phyloP scores from a whole-genome alignment of 2,888 invertebrate species.

The Carabus problematicus region DNA sequence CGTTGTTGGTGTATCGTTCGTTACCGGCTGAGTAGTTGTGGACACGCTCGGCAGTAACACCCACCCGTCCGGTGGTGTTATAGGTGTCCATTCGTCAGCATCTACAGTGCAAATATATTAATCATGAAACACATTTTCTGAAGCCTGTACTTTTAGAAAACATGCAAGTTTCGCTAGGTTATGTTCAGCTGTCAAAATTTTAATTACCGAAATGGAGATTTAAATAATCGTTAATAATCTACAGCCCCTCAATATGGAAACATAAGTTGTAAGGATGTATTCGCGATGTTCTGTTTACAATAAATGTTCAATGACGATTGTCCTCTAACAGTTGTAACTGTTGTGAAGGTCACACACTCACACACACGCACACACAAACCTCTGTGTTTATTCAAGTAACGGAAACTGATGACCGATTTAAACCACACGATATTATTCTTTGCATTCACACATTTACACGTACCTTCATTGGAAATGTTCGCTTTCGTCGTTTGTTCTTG shows the following conservation, averaged over 20 bases:
- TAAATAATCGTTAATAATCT: no score
- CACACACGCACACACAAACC: conserved; percentile 7
- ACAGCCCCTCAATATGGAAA: no score
- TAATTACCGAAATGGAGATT: no score
- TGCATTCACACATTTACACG: conserved; percentile 34
- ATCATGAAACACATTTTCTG: no score
- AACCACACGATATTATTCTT: conserved; percentile 15
- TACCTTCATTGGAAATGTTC: conserved; percentile 49
- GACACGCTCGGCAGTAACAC: conserved; percentile 62
- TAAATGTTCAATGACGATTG: no score
- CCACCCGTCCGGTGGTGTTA: conserved; percentile 73
- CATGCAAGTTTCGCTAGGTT: no score
- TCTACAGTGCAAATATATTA: not conserved
- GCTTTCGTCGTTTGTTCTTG: conserved; percentile 51
- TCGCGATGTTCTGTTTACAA: no score
- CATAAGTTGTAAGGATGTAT: no score
- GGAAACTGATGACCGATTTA: conserved; percentile 20
- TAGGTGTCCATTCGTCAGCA: conserved; percentile 66
- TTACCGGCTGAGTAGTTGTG: conserved; percentile 34
- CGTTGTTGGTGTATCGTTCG: conserved; percentile 39
- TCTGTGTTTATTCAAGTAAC: conserved; percentile 15
- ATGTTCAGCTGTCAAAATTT: no score
- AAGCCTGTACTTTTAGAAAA: no score
- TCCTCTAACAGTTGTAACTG: no score
- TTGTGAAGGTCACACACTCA: not conserved